Base-by-base conservation (phyloP, 2,888 invertebrate species). In the Gari tellinella region DNA sequence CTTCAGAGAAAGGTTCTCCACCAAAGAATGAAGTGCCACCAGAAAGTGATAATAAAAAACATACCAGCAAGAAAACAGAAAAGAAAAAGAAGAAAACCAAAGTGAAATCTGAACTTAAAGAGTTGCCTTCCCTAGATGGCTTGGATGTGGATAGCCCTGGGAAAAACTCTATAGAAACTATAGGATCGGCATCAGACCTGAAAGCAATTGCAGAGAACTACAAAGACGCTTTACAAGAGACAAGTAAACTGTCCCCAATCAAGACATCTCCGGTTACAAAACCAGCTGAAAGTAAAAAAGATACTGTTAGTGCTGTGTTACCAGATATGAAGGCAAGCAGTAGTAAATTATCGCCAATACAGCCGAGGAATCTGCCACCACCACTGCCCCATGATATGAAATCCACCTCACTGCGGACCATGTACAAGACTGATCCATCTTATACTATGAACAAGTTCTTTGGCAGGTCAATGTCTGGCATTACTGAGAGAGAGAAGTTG, bases 361-460 rank as follows among this genome's bases (percentile, higher is more conserved):
- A 78, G 23, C 81, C 79, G 2, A 80, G 72, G 52, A 58, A 66
- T 26, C 60, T 64, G 15, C 88, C 86, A 0, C 88, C 88, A 17
- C 86, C 87, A 1, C 55, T 88, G 12, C 66, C 80, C 14, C 78
- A 80, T n/a, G 82, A 87, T 55, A 67, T 87, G 46, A 73, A 83
- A 15, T 87, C 87, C 0, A 75, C 67, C 4, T 74, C 85, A 31
- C 43, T 88, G 37, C 74, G 85, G 21, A 86, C 86, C 14, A 63
- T 82, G 14, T 86, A 86, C 58, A 88, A 86, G 72, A 78, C 82
- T 14, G 88, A 88, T 56, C 78, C 83, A 21, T 64, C 79, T 2
- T 83, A 80, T 65, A 41, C 67, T 14, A 63, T 74, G 60, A 69
- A 62, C 52, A 80, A 76, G 55, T 79, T 66, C 46, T 79, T 79